A percentile compares a stretch with the other conserved stretches of the same genome.
Evolutionary conservation across 2,113 vertebrate genomes (phyloP).

Genomic region (Daubentonia madagascariensis): DNA sequence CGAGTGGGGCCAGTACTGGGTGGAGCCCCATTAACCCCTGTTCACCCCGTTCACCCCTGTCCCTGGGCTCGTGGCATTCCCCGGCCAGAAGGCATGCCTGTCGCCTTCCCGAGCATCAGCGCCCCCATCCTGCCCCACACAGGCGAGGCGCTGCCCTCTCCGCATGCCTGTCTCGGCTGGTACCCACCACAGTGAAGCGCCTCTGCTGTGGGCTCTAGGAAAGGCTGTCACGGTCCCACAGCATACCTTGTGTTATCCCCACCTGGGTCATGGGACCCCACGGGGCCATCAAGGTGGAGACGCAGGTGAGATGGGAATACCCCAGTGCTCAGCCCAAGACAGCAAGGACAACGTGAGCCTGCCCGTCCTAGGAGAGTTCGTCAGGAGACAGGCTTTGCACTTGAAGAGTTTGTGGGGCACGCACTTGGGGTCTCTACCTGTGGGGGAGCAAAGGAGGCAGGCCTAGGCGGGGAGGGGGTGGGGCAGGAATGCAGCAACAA

Average conservation of each 20-base stretch:
- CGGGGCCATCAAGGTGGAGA: not conserved
- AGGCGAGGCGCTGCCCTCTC: not conserved
- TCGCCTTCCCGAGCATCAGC: not conserved
- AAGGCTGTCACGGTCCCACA: not conserved
- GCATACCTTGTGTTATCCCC: not conserved
- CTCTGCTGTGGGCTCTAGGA: not conserved
- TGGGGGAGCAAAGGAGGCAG: not conserved
- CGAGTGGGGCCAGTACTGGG: not conserved
- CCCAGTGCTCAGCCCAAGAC: not conserved
- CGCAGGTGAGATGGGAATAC: accelerated
- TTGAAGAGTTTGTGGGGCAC: not conserved
- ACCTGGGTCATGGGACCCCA: not conserved
- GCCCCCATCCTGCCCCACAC: not conserved
- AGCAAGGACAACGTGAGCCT: not conserved
- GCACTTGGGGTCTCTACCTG: not conserved
- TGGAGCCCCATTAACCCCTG: too few species aligned
- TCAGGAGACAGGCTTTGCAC: not conserved
- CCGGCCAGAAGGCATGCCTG: too few species aligned
- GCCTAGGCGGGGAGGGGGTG: not conserved
- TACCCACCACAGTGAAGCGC: not conserved
- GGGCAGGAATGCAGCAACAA: too few species aligned
- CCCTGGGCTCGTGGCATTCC: not conserved
- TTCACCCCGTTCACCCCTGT: too few species aligned
- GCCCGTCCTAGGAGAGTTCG: not conserved
- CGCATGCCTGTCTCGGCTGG: not conserved